A percentile compares a stretch with the other conserved stretches of the same genome.
Conservation (phyloP, 2,113 vertebrate species). For the Camelus bactrianus region DNA sequence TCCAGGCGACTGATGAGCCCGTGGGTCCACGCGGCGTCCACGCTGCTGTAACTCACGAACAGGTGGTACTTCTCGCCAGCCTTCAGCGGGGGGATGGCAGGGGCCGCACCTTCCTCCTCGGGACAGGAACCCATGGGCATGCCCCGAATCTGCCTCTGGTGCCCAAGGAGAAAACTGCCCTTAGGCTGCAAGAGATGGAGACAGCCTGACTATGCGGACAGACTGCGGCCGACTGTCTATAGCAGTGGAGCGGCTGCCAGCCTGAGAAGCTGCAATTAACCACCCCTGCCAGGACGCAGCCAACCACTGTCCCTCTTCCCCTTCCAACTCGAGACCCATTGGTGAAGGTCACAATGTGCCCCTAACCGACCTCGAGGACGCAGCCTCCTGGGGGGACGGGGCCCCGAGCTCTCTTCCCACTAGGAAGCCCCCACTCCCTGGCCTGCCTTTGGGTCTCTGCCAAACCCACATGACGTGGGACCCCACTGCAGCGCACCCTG, state of each 20-base stretch:
- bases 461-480: not conserved
- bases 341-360: rapidly evolving
- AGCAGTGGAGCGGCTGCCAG: no score
- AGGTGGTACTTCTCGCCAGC: conserved; percentile 78
- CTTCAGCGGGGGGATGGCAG: conserved; percentile 38
- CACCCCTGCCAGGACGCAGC: rapidly evolving
- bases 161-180: not conserved
- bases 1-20: conserved; percentile 80
- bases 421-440: not conserved
- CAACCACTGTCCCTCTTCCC: rapidly evolving
- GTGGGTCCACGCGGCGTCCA: conserved; percentile 76
- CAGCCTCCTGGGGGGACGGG: not conserved
- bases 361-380: rapidly evolving
- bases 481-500: not conserved
- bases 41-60: conserved; percentile 85
- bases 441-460: not conserved
- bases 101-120: rapidly evolving
- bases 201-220: rapidly evolving
- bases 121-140: not conserved
- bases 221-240: rapidly evolving
- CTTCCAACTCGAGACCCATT: not conserved
- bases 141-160: not conserved
- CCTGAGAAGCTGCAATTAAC: not conserved
- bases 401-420: not conserved
- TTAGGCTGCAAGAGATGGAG: not conserved